Base-by-base conservation (phyloP, 1,140 invertebrate species). In the Sycophaga agraensis region DNA sequence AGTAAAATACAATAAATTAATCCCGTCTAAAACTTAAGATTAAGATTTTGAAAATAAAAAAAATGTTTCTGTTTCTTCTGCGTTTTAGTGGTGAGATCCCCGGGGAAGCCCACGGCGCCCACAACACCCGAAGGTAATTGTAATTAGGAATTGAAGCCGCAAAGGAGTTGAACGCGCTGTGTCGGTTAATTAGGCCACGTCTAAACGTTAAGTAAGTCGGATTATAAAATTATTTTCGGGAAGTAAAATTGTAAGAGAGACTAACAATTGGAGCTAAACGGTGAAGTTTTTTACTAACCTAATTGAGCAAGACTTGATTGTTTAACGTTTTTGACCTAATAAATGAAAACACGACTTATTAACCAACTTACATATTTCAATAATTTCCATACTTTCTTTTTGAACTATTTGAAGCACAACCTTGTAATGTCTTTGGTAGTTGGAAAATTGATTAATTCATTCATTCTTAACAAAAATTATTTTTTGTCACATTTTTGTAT, bases 41-140 rank as follows among this genome's bases (percentile, higher is more conserved):
- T 37, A 16, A 57, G 9, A 19, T 22, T 28, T 21, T 42, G 24
- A 39, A 62, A 68, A 72, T 70, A 72, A 68, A 72, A 67, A 66
- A 65, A 69, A 45, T 70, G 59, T 66, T 66, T 70, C 72, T 73
- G 65, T 77, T 73, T 78, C 68, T 75, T 79, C 72, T 82, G 71
- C 78, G 70, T 81, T 82, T 80, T 81, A 82, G 81, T 75, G 75
- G 74, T 82, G 80, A 80, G 71, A 78, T 73, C 76, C 73, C 71
- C 79, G 72, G 76, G 77, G 78, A 82, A 81, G 77, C 70, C 72
- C 66, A 71, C 78, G 72, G 75, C 79, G 71, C 72, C 79, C 68
- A 75, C 80, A 80, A 78, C 80, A 78, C 72, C 78, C 73, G 77
- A 82, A 82, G 81, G 81, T 82, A 82, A 82, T 73, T 82, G 77